Conservation (phyloP, 2,113 vertebrate species). For the Octodon degus region DNA sequence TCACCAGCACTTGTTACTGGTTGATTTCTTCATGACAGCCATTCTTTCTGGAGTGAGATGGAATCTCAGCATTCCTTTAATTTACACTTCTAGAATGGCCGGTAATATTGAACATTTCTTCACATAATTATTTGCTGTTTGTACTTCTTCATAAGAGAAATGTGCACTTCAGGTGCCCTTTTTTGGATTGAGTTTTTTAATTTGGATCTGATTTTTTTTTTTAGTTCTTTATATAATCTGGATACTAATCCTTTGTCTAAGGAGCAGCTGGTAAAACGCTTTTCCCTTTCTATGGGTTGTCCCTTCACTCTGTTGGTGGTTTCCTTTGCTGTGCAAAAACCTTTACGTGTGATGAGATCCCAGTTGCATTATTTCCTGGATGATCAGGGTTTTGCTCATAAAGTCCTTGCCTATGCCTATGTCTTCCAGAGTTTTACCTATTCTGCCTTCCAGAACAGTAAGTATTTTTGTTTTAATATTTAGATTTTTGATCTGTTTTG, state of each 20-base stretch:
- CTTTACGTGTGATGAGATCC: background rate
- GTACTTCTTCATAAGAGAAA: background rate
- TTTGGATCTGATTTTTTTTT: background rate
- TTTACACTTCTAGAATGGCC: background rate
- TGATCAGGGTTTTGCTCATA: background rate
- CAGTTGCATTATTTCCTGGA: background rate
- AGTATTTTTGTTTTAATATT: background rate
- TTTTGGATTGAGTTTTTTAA: background rate
- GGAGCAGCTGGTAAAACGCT: background rate
- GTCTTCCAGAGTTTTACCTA: background rate
- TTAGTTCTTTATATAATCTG: background rate
- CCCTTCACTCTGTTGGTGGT: background rate
- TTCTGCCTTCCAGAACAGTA: background rate
- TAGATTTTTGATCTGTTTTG: background rate
- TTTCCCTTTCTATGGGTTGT: background rate
- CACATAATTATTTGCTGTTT: background rate
- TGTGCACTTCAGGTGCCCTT: background rate
- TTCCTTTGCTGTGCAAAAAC: background rate
- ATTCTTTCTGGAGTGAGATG: background rate
- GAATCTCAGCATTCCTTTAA: background rate
- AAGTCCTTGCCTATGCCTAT: background rate
- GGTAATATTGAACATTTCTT: background rate
- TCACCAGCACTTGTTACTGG: background rate
- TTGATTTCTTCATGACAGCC: background rate
- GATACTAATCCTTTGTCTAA: background rate